A percentile compares a stretch with the other conserved stretches of the same genome.
Conservation (phyloP, 35 echinoderm and acorn worm genomes). For the Holothuria glaberrima region DNA sequence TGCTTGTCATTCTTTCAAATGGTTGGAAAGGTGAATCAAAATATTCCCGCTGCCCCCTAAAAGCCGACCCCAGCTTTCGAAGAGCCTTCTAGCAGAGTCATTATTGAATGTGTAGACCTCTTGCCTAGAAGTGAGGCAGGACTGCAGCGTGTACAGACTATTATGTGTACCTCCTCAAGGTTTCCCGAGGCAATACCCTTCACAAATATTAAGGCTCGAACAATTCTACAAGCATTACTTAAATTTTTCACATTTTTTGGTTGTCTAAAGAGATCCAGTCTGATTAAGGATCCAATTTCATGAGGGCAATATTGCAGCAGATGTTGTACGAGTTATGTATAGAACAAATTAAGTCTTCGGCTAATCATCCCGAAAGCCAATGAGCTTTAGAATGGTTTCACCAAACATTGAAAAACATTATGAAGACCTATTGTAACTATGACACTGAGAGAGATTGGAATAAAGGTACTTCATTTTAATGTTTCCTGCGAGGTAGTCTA, state of each 20-base stretch:
- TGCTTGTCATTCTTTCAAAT: no score
- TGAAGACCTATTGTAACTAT: slow-evolving; percentile 71
- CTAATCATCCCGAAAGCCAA: slow-evolving; percentile 73
- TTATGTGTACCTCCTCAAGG: no score
- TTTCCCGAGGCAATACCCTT: no score
- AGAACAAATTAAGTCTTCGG: slow-evolving; percentile 33
- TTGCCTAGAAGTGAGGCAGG: no score
- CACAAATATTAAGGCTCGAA: no score
- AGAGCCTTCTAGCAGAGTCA: no score
- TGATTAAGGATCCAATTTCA: slow-evolving; percentile 81
- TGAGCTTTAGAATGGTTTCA: slow-evolving; percentile 67
- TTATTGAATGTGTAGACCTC: no score
- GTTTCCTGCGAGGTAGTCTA: slow-evolving; percentile 62
- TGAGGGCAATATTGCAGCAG: slow-evolving; percentile 67
- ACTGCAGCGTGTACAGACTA: no score
- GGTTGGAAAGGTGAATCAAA: no score
- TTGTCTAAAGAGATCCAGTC: slow-evolving; percentile 72
- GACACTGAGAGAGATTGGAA: slow-evolving; percentile 70
- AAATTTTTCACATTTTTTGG: slow-evolving; percentile 78
- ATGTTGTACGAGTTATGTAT: slow-evolving; percentile 68
- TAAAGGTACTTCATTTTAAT: slow-evolving; percentile 67
- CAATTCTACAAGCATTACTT: slow-evolving; percentile 50
- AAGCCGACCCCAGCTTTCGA: no score
- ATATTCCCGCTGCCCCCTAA: no score
- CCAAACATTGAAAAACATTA: slow-evolving; percentile 82